phyloP scores from a whole-genome alignment of 2,113 vertebrate species.

The Stegostoma tigrinum region DNA sequence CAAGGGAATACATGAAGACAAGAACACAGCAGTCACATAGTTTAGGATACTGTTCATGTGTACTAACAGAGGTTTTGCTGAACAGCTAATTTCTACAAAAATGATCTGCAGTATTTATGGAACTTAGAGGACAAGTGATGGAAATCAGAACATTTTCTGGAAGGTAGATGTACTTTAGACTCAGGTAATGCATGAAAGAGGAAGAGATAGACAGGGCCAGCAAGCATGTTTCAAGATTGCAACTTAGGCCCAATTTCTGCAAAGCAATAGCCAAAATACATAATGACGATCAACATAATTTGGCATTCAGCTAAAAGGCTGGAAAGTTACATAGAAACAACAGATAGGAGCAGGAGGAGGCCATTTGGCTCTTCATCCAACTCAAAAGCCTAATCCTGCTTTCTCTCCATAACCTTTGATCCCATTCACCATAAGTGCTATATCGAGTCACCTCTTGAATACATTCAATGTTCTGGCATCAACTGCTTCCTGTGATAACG shows the following conservation, averaged over 20 bases:
- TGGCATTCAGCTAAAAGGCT: not conserved
- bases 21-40: not conserved
- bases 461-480: too few species aligned
- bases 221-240: not conserved
- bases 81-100: not conserved
- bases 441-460: too few species aligned
- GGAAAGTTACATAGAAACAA: not conserved
- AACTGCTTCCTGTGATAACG: too few species aligned
- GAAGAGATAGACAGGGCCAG: not conserved
- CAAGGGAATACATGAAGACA: not conserved
- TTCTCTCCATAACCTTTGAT: too few species aligned
- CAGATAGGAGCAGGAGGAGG: too few species aligned
- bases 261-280: not conserved
- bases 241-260: not conserved
- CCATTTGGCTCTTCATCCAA: too few species aligned
- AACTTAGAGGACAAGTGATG: not conserved
- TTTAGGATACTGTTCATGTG: not conserved
- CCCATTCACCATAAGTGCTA: too few species aligned
- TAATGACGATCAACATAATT: not conserved
- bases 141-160: not conserved
- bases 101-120: not conserved
- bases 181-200: not conserved
- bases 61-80: not conserved
- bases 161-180: not conserved
- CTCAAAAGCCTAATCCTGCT: too few species aligned